These are phyloP conservation scores for Camptogramma bilineatum DNA, from an alignment of 2,888 invertebrate species.

Conservation along the genomic window DNA sequence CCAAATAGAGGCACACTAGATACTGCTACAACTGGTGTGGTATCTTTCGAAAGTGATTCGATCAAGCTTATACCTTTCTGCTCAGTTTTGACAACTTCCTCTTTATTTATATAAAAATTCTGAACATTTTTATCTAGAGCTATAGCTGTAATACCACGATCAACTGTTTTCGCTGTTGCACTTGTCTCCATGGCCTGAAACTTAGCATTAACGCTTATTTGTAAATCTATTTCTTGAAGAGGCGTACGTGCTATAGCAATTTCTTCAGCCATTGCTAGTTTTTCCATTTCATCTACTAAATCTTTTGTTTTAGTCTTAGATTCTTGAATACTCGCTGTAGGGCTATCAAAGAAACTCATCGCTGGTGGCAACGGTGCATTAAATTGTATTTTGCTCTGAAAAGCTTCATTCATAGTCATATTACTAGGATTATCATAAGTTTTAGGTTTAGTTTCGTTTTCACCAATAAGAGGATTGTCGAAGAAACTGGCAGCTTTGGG, in stretches of 20 bases:
- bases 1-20: conserved; percentile 59
- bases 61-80: conserved; percentile 43
- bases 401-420: neutral
- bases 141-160: conserved; percentile 9
- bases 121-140: conserved; percentile 15
- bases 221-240: conserved; percentile 20
- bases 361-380: conserved; percentile 32
- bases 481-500: conserved; percentile 15
- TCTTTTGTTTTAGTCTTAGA: conserved; percentile 21
- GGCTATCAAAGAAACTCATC: conserved; percentile 37
- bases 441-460: conserved; percentile 3
- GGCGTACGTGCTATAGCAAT: conserved; percentile 22
- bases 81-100: conserved; percentile 10
- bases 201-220: conserved; percentile 2
- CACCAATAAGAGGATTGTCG: conserved; percentile 3
- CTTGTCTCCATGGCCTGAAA: conserved; percentile 18
- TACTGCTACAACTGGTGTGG: conserved; percentile 50
- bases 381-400: conserved; percentile 11
- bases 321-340: conserved; percentile 12
- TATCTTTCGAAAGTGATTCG: conserved; percentile 47
- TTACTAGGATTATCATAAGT: neutral
- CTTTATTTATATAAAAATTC: conserved; percentile 16
- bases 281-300: conserved; percentile 18
- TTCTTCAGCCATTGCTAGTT: conserved; percentile 30
- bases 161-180: conserved; percentile 12